phyloP scores from a whole-genome alignment of 2,113 vertebrate species.

The Pachypanchax playfairii region DNA sequence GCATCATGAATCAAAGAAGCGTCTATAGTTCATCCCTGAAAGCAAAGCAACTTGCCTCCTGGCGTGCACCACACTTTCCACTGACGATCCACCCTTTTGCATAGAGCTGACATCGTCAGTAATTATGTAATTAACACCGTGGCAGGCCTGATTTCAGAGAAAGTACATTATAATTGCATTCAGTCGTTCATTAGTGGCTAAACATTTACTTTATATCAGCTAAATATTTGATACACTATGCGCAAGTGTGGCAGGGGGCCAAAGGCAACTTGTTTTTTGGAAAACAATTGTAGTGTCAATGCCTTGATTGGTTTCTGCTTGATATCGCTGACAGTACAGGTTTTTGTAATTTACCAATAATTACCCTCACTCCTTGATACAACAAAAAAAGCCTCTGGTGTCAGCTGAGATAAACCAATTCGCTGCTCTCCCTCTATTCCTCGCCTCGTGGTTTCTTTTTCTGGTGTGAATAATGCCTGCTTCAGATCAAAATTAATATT shows the following conservation, averaged over 20 bases:
- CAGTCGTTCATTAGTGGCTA: slow-evolving; percentile 79
- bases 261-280: slow-evolving; percentile 72
- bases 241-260: slow-evolving; percentile 70
- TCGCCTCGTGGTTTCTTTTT: slow-evolving; percentile 50
- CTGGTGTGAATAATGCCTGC: slow-evolving; percentile 55
- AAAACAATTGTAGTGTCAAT: slow-evolving; percentile 69
- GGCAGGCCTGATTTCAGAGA: slow-evolving; percentile 81
- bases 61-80: slow-evolving; percentile 32
- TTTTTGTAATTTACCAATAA: slow-evolving; percentile 79
- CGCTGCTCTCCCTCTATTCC: slow-evolving; percentile 39
- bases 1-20: slow-evolving; percentile 82
- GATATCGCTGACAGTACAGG: slow-evolving; percentile 78
- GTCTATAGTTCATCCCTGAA: slow-evolving; percentile 76
- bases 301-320: slow-evolving; percentile 76
- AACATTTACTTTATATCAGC: too few relatives aligned
- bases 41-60: slow-evolving; percentile 59
- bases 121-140: slow-evolving; percentile 84
- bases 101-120: slow-evolving; percentile 75
- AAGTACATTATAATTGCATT: slow-evolving; percentile 80
- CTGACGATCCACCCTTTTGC: slow-evolving; percentile 50
- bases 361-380: slow-evolving; percentile 70
- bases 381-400: slow-evolving; percentile 67
- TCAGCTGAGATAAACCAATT: slow-evolving; percentile 68
- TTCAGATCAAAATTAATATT: slow-evolving; percentile 45
- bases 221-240: slow-evolving; percentile 64